phyloP scores from a whole-genome alignment of 2,113 vertebrate species.

The Ursus arctos region DNA sequence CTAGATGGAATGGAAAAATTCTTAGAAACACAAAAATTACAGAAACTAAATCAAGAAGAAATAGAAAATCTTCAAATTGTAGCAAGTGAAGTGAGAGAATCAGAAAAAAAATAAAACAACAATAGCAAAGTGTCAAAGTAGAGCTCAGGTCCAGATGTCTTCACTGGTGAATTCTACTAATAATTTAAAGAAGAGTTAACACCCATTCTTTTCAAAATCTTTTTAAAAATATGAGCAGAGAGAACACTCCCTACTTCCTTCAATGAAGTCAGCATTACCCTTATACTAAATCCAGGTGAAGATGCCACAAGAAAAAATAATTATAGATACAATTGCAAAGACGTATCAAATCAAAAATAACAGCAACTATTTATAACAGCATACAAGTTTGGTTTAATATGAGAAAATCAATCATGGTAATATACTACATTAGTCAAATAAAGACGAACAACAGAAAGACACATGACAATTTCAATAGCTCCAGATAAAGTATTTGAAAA shows the following conservation, averaged over 20 bases:
- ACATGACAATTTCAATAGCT: not conserved
- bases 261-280: not conserved
- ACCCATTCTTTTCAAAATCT: not conserved
- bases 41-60: not conserved
- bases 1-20: not conserved
- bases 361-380: not conserved
- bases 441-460: not conserved
- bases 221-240: not conserved
- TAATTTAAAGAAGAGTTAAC: not conserved
- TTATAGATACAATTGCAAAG: not conserved
- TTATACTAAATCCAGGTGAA: not conserved
- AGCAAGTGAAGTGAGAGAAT: not conserved
- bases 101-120: not conserved
- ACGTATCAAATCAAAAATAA: accelerated
- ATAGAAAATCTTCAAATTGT: not conserved
- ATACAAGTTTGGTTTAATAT: not conserved
- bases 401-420: not conserved
- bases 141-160: not conserved
- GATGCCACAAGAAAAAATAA: not conserved
- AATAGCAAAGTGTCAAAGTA: not conserved
- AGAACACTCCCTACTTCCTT: not conserved
- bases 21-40: not conserved
- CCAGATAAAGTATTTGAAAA: not conserved
- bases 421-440: not conserved
- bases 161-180: not conserved